phyloP scores from a whole-genome alignment of 2,888 invertebrate species.

The Leucoptera coffeella region DNA sequence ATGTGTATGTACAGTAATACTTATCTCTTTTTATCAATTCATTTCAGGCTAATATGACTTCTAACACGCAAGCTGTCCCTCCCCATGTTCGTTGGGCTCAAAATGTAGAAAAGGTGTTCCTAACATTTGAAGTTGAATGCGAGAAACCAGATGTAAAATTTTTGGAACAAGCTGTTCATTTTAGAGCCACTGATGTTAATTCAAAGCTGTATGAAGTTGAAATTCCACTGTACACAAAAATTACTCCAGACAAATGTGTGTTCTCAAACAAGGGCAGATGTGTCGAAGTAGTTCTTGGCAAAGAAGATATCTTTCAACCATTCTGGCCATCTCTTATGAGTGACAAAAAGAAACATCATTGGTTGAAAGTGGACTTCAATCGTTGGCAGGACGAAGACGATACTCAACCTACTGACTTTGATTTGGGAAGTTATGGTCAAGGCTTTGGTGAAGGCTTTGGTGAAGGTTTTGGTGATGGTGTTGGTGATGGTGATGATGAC shows the following conservation, averaged over 20 bases:
- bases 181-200: conserved; percentile 78
- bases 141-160: conserved; percentile 73
- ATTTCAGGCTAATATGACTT: conserved; percentile 2
- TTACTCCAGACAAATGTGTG: conserved; percentile 73
- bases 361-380: conserved; percentile 95
- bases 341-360: conserved; percentile 84
- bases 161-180: conserved; percentile 61
- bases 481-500: too few relatives aligned
- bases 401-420: too few relatives aligned
- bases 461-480: too few relatives aligned
- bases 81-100: conserved; percentile 94
- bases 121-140: conserved; percentile 86
- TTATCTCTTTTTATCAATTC: too few relatives aligned
- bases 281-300: conserved; percentile 64
- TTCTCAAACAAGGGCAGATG: conserved; percentile 64
- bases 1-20: too few relatives aligned
- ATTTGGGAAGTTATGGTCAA: too few relatives aligned
- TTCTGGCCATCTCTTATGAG: conserved; percentile 86
- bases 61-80: conserved; percentile 15
- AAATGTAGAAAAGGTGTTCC: conserved; percentile 67
- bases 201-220: conserved; percentile 80
- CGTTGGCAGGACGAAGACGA: conserved; percentile 98
- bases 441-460: too few relatives aligned
- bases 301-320: conserved; percentile 60
- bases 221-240: conserved; percentile 76